Conservation (phyloP, 2,797 vertebrate genomes). For the Urosaurus nigricauda region DNA sequence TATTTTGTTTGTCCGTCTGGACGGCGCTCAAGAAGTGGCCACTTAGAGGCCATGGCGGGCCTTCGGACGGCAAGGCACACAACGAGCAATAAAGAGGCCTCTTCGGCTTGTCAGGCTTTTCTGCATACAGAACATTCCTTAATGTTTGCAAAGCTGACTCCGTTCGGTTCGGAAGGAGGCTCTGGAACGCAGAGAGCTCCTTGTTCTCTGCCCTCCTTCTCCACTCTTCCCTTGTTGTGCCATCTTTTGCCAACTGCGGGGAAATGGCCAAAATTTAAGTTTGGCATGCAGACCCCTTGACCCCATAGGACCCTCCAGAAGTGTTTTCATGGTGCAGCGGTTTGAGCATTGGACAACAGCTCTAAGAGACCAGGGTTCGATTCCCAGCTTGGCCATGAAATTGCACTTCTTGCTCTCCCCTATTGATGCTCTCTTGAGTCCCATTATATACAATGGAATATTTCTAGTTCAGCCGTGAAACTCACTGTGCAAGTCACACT, state of each 20-base stretch:
- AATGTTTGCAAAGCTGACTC: conserved; percentile 19
- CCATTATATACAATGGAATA: no score
- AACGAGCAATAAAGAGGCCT: conserved; percentile 67
- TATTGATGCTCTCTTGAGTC: no score
- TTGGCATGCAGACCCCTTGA: neutral
- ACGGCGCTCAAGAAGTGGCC: conserved; percentile 63
- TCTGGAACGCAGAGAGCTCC: conserved; percentile 18
- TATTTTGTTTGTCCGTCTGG: conserved; percentile 67
- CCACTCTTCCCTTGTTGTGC: neutral
- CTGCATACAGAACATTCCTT: conserved; percentile 72
- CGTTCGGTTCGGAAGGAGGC: conserved; percentile 13
- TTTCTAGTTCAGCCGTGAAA: no score
- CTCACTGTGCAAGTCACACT: no score
- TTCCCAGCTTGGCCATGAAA: no score
- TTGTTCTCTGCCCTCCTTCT: neutral
- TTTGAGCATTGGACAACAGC: no score
- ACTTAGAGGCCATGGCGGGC: conserved; percentile 37
- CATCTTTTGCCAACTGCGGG: conserved; percentile 1
- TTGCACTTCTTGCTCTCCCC: no score
- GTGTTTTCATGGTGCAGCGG: no score
- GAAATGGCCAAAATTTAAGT: neutral
- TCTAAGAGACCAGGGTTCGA: no score
- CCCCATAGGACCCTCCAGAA: neutral
- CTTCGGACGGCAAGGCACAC: conserved; percentile 26
- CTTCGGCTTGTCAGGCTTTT: conserved; percentile 52